Conservation (phyloP, 2,888 invertebrate genomes). For the Meiosimyza decipiens region DNA sequence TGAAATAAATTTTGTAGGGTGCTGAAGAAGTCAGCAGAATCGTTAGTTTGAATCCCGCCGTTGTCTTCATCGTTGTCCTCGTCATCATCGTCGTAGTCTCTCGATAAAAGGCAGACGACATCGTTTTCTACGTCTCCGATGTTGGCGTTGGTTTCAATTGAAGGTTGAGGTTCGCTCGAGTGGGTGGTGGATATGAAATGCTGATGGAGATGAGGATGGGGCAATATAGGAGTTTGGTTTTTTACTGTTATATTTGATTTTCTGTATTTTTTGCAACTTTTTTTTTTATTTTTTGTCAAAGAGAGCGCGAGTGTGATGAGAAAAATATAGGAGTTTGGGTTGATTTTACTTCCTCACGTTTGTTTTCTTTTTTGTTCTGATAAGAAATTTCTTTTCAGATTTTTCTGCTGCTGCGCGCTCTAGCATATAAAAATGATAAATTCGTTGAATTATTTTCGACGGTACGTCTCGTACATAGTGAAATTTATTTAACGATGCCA, state of each 20-base stretch:
- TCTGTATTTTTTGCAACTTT: conserved; percentile 7
- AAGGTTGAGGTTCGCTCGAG: conserved; percentile 33
- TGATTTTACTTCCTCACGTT: not conserved
- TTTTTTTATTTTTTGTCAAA: conserved; percentile 20
- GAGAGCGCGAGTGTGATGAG: not conserved
- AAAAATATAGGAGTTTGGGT: not conserved
- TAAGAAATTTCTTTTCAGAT: conserved; percentile 18
- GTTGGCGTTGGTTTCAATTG: conserved; percentile 22
- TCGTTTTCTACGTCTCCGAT: conserved; percentile 42
- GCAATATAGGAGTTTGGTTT: no score
- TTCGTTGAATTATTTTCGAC: conserved; percentile 34
- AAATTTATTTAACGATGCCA: conserved; percentile 13
- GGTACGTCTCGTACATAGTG: not conserved
- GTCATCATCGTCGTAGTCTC: not conserved
- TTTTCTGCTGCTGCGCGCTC: conserved; percentile 30
- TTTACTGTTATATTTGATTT: conserved; percentile 12
- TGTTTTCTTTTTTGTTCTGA: conserved; percentile 8
- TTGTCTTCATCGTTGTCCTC: not conserved
- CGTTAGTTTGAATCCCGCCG: not conserved
- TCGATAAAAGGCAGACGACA: conserved; percentile 20
- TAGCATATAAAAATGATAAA: conserved; percentile 34
- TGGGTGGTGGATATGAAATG: conserved; percentile 4
- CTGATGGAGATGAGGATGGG: no score
- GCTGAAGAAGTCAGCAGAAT: not conserved
- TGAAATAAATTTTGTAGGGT: conserved; percentile 27